Percentiles rank a stretch among this genome's conserved stretches.
phyloP scores from a whole-genome alignment of 2,113 vertebrate genomes.

The Dicrurus megarhynchus region DNA sequence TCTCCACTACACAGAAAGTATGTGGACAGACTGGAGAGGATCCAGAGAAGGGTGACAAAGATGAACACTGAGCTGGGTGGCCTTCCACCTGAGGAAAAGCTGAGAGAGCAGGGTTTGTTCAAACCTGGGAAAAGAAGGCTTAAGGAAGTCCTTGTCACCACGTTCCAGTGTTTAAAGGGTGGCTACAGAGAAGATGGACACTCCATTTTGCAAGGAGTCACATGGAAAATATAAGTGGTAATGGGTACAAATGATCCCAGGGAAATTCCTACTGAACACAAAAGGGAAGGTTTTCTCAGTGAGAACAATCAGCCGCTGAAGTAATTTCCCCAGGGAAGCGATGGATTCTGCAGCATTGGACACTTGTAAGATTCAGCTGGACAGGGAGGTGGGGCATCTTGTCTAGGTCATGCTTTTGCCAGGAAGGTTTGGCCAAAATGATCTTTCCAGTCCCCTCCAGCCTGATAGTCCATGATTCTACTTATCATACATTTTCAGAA shows the following conservation, averaged over 20 bases:
- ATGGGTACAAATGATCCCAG: fast-evolving
- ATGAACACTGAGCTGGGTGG: background rate
- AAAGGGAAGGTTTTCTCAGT: background rate
- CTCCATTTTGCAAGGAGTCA: background rate
- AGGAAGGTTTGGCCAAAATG: background rate
- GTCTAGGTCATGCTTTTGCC: background rate
- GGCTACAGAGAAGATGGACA: background rate
- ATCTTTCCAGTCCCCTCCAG: background rate
- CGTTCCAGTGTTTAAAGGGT: background rate
- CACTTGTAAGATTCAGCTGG: background rate
- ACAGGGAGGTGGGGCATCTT: background rate
- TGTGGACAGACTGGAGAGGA: background rate
- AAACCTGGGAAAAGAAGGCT: background rate
- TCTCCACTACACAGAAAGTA: background rate
- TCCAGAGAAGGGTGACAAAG: background rate
- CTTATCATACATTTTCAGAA: background rate
- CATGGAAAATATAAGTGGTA: background rate
- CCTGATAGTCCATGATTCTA: background rate
- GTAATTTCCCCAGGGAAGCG: background rate
- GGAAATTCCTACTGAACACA: background rate
- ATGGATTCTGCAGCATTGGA: background rate
- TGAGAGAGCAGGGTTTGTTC: background rate
- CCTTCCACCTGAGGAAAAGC: background rate
- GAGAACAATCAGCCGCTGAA: background rate
- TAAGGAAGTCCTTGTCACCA: background rate